phyloP scores from a whole-genome alignment of 2,113 vertebrate genomes.

The Tachuris rubrigastra region DNA sequence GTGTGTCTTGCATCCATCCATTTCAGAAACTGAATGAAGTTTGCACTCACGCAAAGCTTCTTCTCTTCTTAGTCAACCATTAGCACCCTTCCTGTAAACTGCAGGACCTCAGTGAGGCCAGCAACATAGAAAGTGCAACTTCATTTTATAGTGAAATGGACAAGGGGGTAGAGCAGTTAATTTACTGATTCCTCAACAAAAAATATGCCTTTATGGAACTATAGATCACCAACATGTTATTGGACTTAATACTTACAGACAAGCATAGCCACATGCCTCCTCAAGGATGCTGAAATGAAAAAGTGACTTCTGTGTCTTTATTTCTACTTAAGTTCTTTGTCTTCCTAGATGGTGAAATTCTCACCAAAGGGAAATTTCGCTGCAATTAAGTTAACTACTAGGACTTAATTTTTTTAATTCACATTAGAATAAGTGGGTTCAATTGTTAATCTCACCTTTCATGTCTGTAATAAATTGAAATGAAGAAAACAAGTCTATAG shows the following conservation, averaged over 20 bases:
- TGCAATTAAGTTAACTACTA: not conserved
- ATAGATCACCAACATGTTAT: not conserved
- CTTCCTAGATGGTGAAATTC: not conserved
- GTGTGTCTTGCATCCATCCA: conserved; percentile 71
- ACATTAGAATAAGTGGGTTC: not conserved
- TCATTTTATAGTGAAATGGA: not conserved
- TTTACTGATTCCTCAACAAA: not conserved
- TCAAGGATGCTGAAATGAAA: not conserved
- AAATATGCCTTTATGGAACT: not conserved
- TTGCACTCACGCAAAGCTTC: not conserved
- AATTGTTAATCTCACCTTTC: not conserved
- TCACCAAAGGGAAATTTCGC: not conserved
- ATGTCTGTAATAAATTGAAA: not conserved
- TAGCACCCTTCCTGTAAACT: not conserved
- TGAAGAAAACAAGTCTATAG: not conserved
- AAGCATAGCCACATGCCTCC: not conserved
- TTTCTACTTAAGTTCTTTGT: not conserved
- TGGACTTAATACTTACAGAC: not conserved
- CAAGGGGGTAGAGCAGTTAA: not conserved
- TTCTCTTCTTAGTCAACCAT: not conserved
- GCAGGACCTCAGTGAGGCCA: not conserved
- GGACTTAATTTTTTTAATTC: not conserved
- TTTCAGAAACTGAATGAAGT: conserved; percentile 43
- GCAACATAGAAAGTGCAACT: not conserved
- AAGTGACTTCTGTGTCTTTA: not conserved